Evolutionary conservation across 1,140 invertebrate genomes (phyloP), one percentile per base, ranked within the genome.

Genomic region (Bursaphelenchus mucronatus): DNA sequence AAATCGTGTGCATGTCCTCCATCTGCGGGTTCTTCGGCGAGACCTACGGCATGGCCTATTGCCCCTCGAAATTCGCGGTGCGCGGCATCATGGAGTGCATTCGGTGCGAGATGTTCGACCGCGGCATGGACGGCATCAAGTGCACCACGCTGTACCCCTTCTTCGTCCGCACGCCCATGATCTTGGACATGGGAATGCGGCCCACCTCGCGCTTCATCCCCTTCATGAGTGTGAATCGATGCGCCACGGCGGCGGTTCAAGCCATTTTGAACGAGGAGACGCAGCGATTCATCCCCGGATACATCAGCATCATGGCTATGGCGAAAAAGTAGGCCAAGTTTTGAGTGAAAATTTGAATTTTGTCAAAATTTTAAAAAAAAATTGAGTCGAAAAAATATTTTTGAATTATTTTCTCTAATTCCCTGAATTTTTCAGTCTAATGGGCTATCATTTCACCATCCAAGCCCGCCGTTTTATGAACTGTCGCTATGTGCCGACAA

Each of bases 181-280:
- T 79, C 51, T 45, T 75, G 9, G 62, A 68, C 15, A 76, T 61
- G 43, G 74, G 74, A 47, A 76, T 78, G 64, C 46, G 76, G 39
- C 76, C 76, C n/a, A 78, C 77, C 9, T 78, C 68, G n/a, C 79
- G 75, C 69, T 75, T 69, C 67, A 59, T 78, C 17, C 75, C 76
- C 10, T 78, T 78, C 44, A 77, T 78, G 78, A 78, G 75, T 10
- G 53, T 76, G 1, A 62, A 73, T 13, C 63, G 78, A 9, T 80
- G 77, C 50, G 59, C 75, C 39, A 56, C 40, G 10, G 51, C 64
- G 53, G 70, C 75, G 45, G 61, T 78, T 7, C 75, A 80, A 54
- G 76, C 76, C 7, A 70, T 78, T 50, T 57, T 78, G 13, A 80
- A 78, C 55, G 77, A 78, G 44, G 78, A 78, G 46, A 62, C 76